A percentile compares a stretch with the other conserved stretches of the same genome.
These are phyloP conservation scores for Periophthalmodon schlosseri DNA, from an alignment of 2,113 vertebrate species.

Conservation along the genomic window DNA sequence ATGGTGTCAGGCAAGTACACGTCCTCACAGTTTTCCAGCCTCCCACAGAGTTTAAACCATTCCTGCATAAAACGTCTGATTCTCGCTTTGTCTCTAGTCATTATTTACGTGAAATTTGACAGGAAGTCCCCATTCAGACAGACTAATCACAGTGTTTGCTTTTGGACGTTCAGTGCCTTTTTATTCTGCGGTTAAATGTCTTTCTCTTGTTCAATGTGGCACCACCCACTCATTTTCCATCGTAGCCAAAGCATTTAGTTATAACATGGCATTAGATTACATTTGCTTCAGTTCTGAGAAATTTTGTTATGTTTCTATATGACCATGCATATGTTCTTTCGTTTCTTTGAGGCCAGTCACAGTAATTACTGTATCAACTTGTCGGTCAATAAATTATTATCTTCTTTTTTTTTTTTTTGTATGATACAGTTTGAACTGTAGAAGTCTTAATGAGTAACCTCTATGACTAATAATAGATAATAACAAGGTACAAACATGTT, in stretches of 20 bases:
- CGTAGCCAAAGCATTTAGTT: constrained; percentile 25
- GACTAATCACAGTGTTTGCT: constrained; percentile 22
- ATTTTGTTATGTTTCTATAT: background rate
- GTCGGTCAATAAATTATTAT: no score
- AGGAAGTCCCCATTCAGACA: constrained; percentile 6
- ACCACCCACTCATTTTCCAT: constrained; percentile 39
- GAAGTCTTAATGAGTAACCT: no score
- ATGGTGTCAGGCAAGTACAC: constrained; percentile 93
- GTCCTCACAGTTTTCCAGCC: background rate
- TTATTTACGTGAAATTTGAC: constrained; percentile 13
- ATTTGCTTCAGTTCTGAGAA: constrained; percentile 16
- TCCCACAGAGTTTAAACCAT: background rate
- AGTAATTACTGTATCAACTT: no score
- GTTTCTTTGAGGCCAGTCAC: no score
- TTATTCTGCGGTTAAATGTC: constrained; percentile 6
- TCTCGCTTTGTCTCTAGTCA: constrained; percentile 8
- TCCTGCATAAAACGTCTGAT: background rate
- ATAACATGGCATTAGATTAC: constrained; percentile 29
- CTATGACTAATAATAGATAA: no score
- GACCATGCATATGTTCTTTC: background rate
- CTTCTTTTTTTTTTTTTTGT: no score
- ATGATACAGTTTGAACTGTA: no score
- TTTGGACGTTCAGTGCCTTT: constrained; percentile 27
- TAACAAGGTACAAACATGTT: no score
- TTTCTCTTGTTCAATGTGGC: constrained; percentile 13